Evolutionary conservation across 2,797 vertebrate species (phyloP), one percentile per base, ranked within the genome.

Genomic region (Sebastes variabilis): DNA sequence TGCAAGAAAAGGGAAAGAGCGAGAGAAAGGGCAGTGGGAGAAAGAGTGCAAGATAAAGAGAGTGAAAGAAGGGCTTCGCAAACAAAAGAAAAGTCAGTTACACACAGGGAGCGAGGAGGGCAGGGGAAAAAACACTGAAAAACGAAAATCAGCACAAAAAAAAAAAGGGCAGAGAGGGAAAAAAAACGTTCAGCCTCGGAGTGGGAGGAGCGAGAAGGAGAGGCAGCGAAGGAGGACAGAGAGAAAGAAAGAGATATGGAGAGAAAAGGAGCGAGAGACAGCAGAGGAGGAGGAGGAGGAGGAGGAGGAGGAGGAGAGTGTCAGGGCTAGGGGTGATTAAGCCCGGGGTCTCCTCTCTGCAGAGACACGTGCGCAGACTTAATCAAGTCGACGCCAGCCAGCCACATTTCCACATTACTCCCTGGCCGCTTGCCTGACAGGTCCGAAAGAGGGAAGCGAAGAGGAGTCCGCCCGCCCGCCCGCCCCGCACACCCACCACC

Each of bases 351-450:
- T 96, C 92, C 92, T 93, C 90, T 96, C 93, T 90, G 85, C 92
- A 94, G 90, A 96, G 92, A 92, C 95, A 96, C 88, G 85, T 96
- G 96, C 93, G 80, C 80, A 88, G 92, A 94, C 93, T 97, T 95
- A 96, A 96, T 96, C 95, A 96, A 94, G 91, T 93, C 85, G 92
- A 95, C 80, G 92, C 94, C 95, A 95, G 92, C 89, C 87, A 90
- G 89, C 91, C 93, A 93, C 92, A 93, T 93, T 93, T 94, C 90
- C 90, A 92, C 92, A 85, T 93, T 93, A 95, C 91, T 91, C 88
- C 87, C 93, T 95, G 96, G 95, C 94, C 74, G 82, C 67, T 72
- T 87, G 95, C 95, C 95, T 93, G 94, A 95, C 94, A 95, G 92
- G 93, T 90, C 92, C 89, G 91, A 90, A 65, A 90, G 90, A 90